Evolutionary conservation across 2,797 vertebrate species (phyloP).

Genomic region (Falco cherrug): DNA sequence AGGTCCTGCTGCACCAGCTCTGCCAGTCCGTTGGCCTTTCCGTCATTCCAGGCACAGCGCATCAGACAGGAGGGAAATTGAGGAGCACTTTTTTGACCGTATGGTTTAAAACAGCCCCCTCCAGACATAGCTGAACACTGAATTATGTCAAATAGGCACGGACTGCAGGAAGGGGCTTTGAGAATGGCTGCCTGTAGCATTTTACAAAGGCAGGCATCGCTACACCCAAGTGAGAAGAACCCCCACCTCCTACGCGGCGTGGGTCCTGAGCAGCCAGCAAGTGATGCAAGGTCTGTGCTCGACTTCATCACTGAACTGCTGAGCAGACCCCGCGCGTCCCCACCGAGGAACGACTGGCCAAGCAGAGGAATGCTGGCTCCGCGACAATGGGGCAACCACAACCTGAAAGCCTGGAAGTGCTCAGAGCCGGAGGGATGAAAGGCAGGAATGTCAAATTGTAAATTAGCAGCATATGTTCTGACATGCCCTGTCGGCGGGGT

Average conservation of each 20-base stretch:
- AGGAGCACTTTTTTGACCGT: not conserved
- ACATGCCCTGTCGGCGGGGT: not conserved
- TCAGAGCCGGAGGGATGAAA: not conserved
- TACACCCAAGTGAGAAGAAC: not conserved
- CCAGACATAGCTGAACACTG: not conserved
- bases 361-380: not conserved
- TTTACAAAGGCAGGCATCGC: accelerated
- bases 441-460: not conserved
- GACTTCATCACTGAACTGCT: accelerated
- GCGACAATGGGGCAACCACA: not conserved
- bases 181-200: not conserved
- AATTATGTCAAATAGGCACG: accelerated
- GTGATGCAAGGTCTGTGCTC: not conserved
- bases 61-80: not conserved
- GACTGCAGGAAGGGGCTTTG: not conserved
- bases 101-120: not conserved
- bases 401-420: not conserved
- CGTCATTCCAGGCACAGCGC: not conserved
- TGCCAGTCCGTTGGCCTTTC: not conserved
- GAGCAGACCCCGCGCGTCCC: not conserved
- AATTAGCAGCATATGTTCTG: not conserved
- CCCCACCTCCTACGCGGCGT: not conserved
- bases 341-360: not conserved
- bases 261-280: not conserved
- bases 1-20: not conserved